Base-by-base conservation (phyloP, 2,797 vertebrate genomes). In the Sebastolobus alascanus region DNA sequence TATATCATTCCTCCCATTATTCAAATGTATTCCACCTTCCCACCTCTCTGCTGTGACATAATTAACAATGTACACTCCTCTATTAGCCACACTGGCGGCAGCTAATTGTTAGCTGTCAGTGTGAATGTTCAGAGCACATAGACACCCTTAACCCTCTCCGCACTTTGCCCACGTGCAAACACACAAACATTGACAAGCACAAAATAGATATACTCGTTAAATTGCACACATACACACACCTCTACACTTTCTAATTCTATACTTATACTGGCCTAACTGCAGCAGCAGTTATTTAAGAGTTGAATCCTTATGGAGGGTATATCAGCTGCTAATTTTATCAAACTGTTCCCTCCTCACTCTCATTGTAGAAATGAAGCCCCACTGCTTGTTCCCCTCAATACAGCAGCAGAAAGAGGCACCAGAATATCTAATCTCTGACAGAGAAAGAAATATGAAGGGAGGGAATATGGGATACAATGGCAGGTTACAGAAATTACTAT, bases 61-160 rank as follows among this genome's bases (percentile, higher is more conserved):
- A 95, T 92, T 94, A 95, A 93, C 90, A 89, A 91, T 87, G 91
- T 92, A 92, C 89, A 92, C 90, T 94, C 90, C 80, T 93, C 86
- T 86, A 94, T 95, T 94, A 95, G 93, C 90, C 82, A 81, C 73
- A 85, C 89, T 74, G 87, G 85, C 60, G 27, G 75, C 87, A 68
- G 92, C 90, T 96, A 95, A 96, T 95, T 94, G 92, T 94, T 92
- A 88, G 94, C 92, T 94, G 94, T 94, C 95, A 93, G 67, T 83
- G 88, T 77, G 77, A 93, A 92, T 87, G 90, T 87, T 92, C 75
- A 75, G 80, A 87, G 88, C 84, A 80, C 87, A 84, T 16, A 84
- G 75, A 84, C 71, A 78, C 84, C 69, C 82, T 91, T 89, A 85
- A 84, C 81, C 85, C 73, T 59, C 76, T 68, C 40, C 25, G 38